Percentiles rank a stretch among this genome's conserved stretches.
Conservation (phyloP, 2,797 vertebrate species). For the Pogoniulus pusillus region DNA sequence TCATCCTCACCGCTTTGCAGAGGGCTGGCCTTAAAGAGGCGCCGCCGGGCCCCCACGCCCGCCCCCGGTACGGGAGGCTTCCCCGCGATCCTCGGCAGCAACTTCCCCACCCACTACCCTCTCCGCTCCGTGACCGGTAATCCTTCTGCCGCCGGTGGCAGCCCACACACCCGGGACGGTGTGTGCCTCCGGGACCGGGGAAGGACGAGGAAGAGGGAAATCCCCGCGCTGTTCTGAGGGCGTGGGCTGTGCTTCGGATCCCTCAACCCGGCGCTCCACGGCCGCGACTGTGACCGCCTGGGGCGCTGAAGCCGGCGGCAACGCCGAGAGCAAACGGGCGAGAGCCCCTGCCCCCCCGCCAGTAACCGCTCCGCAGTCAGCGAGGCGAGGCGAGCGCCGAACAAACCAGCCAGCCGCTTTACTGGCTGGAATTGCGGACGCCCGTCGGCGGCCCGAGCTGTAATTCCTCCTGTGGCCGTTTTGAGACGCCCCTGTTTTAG, state of each 20-base stretch:
- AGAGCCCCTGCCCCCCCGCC: slow-evolving; percentile 4
- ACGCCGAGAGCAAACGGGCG: slow-evolving; percentile 37
- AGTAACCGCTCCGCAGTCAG: slow-evolving; percentile 71
- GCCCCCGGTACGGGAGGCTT: background rate
- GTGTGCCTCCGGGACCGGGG: background rate
- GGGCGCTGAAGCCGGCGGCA: background rate
- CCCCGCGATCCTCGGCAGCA: background rate
- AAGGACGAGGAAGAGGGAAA: background rate
- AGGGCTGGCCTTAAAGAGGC: background rate
- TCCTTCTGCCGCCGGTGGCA: background rate
- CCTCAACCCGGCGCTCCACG: background rate
- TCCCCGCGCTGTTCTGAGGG: background rate
- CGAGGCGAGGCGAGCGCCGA: slow-evolving; percentile 70
- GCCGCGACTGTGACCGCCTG: background rate
- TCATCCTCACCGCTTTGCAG: rapidly evolving
- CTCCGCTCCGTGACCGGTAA: background rate
- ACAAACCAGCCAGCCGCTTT: slow-evolving; percentile 74
- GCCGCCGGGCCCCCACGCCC: no score
- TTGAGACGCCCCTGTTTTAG: background rate
- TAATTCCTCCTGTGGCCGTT: background rate
- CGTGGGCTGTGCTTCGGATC: background rate
- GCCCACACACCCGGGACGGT: background rate
- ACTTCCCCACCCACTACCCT: background rate
- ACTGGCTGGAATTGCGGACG: slow-evolving; percentile 78
- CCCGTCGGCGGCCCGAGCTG: slow-evolving; percentile 72